Conservation (phyloP, 2,888 invertebrate genomes). For the Drosophila diplacantha region DNA sequence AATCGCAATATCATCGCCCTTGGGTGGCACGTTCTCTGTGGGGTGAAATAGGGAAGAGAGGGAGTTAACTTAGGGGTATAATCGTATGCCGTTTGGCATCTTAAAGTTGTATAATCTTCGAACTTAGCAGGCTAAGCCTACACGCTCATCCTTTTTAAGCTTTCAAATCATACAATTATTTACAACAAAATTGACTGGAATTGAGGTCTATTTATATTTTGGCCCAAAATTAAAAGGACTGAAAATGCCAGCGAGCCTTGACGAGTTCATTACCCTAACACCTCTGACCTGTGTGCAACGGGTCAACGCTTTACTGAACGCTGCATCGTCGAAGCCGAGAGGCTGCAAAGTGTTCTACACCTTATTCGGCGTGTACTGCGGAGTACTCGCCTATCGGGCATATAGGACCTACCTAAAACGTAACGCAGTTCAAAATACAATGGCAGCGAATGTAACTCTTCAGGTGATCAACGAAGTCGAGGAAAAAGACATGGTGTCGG, state of each 20-base stretch:
- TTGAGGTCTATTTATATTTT: constrained; percentile 1
- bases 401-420: constrained; percentile 2
- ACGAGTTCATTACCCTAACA: constrained; percentile 30
- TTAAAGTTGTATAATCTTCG: not conserved
- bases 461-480: not conserved
- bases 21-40: constrained; percentile 82
- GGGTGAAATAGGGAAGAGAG: not conserved
- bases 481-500: not conserved
- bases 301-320: constrained; percentile 15
- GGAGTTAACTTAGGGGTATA: not conserved
- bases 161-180: not conserved
- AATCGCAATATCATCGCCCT: constrained; percentile 90
- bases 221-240: not conserved
- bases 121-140: not conserved
- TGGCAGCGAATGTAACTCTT: not conserved
- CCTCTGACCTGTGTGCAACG: constrained; percentile 27
- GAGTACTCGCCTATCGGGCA: constrained; percentile 14
- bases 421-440: not conserved
- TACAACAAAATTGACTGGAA: constrained; percentile 12
- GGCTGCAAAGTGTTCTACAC: constrained; percentile 12
- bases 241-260: constrained; percentile 8
- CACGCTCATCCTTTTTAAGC: not conserved
- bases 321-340: not conserved
- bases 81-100: too few relatives aligned
- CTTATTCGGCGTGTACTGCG: constrained; percentile 30